Percentiles rank a stretch among this genome's conserved stretches.
Conservation (phyloP, 1,140 invertebrate species). For the Parapsyche elsis region DNA sequence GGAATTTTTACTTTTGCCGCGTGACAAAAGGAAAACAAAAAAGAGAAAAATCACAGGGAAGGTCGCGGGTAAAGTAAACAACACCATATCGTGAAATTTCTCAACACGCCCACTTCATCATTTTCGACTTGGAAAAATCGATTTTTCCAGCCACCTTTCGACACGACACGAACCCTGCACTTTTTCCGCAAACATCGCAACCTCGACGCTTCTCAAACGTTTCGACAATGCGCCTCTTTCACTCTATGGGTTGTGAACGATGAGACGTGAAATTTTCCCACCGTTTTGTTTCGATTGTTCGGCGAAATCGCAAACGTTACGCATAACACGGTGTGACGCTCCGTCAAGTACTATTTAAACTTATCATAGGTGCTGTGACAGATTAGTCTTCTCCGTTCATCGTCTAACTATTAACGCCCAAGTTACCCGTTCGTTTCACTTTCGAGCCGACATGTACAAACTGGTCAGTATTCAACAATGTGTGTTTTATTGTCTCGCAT, state of each 20-base stretch:
- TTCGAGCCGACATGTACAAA: slow-evolving; percentile 9
- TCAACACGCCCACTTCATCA: not conserved
- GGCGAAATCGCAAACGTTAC: slow-evolving; percentile 13
- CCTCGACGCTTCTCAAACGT: slow-evolving; percentile 12
- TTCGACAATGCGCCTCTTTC: not conserved
- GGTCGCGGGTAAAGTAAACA: too few relatives aligned
- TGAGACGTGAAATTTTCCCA: slow-evolving; percentile 33
- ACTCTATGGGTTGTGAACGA: not conserved
- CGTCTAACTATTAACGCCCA: not conserved
- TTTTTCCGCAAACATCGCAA: slow-evolving; percentile 19
- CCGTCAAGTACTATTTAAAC: slow-evolving; percentile 36
- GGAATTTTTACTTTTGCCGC: not conserved
- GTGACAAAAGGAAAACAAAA: not conserved
- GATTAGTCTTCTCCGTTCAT: slow-evolving; percentile 6
- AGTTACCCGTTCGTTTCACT: not conserved
- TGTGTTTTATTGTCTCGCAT: too few relatives aligned
- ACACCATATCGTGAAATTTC: too few relatives aligned
- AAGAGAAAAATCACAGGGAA: not conserved
- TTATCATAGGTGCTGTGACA: slow-evolving; percentile 6
- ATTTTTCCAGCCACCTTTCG: not conserved
- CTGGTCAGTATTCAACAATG: slow-evolving; percentile 1
- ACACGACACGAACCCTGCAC: not conserved
- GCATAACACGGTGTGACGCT: slow-evolving; percentile 19
- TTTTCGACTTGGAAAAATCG: slow-evolving; percentile 5
- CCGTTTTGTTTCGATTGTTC: slow-evolving; percentile 23